Base-by-base conservation (phyloP, 2,113 vertebrate species). In the Hippotragus niger region DNA sequence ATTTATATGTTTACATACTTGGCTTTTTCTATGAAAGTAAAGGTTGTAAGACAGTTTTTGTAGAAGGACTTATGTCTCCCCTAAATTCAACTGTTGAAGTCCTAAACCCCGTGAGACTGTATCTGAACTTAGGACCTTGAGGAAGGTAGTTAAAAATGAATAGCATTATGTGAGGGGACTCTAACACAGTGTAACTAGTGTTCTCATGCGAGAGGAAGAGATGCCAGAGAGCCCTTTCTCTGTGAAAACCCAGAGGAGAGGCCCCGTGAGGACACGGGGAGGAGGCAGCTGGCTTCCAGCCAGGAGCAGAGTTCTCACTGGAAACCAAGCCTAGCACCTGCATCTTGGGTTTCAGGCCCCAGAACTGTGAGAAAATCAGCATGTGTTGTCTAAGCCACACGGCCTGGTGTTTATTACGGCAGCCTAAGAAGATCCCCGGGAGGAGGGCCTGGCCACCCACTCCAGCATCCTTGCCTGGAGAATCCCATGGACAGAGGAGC, bases 91-190 rank as follows among this genome's bases (percentile, higher is more conserved):
- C 6, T 7, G 1, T 27, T 52, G 86, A 88, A 67, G n/a, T 6
- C 82, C 82, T 29, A 36, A 57, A n/a, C 15, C 45, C 47, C 0
- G 0, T 53, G 23, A 74, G 47, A 31, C 23, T 36, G 62, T 53
- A 36, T 88, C 45, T 88, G 62, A 50, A 74, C 47, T 53, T 3
- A 12, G 3, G 50, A 36, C 4, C 64, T 55, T 21, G 52, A 14
- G n/a, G 50, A 47, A 53, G 3, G 64, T 40, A 29, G 50, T 55
- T 40, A 13, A 58, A 52, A n/a, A 29, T 21, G 53, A 89, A 74
- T 14, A 15, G 53, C 4, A 4, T 43, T 13, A 29, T 36, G 36
- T 0, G 1, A 2, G n/a, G 16, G 47, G n/a, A 74, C 64, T 40
- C 53, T 62, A 7, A 62, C 14, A 3, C 60, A 53, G 36, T 0